Conservation (phyloP, 2,797 vertebrate genomes). For the Crax fasciolata region DNA sequence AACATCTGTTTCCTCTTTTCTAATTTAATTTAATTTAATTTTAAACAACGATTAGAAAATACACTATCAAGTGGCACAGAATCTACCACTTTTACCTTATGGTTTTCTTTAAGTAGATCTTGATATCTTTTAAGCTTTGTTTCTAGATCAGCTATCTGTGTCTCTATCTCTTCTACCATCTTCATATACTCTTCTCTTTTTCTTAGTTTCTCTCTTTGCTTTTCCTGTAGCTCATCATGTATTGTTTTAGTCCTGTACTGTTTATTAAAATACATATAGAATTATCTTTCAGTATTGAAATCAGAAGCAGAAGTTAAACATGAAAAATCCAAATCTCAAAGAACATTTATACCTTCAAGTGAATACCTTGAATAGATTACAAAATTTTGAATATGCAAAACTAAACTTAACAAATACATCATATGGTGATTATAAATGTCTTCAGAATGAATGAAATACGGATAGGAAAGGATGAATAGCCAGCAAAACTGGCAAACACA, state of each 20-base stretch:
- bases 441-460: neutral
- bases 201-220: neutral
- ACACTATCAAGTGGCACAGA: neutral
- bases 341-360: neutral
- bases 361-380: neutral
- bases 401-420: neutral
- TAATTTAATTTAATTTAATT: neutral
- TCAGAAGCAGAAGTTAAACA: neutral
- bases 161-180: slow-evolving; percentile 21
- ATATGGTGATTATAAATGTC: neutral
- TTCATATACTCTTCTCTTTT: slow-evolving; percentile 27
- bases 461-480: neutral
- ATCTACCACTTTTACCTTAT: slow-evolving; percentile 30
- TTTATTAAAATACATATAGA: slow-evolving; percentile 29
- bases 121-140: slow-evolving; percentile 9
- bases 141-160: slow-evolving; percentile 36
- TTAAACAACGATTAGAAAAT: neutral
- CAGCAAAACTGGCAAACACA: neutral
- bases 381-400: neutral
- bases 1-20: neutral
- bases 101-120: neutral
- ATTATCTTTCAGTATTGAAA: neutral
- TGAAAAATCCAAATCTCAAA: neutral
- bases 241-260: slow-evolving; percentile 66
- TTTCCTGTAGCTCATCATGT: slow-evolving; percentile 27